These are phyloP conservation scores for Sylvilagus floridanus DNA, from an alignment of 2,797 vertebrate species.

Conservation along the genomic window DNA sequence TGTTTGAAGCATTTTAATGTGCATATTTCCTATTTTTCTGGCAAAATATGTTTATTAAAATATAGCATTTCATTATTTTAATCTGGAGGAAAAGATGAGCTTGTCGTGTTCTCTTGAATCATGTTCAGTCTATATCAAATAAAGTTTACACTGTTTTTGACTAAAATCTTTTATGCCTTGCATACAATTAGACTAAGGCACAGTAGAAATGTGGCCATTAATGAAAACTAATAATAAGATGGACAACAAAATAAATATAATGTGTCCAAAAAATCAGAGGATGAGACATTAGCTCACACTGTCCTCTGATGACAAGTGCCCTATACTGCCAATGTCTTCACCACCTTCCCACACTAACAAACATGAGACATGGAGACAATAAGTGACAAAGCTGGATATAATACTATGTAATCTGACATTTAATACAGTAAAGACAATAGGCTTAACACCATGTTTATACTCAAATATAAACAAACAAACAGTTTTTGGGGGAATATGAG, in stretches of 20 bases:
- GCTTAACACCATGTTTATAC: neutral
- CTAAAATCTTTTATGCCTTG: neutral
- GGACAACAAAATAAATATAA: neutral
- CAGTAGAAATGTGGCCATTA: neutral
- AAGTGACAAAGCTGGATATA: neutral
- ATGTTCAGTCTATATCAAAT: neutral
- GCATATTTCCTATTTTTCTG: slow-evolving; percentile 1
- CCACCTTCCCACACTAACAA: neutral
- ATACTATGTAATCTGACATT: neutral
- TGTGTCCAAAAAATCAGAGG: neutral
- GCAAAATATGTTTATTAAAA: slow-evolving; percentile 57
- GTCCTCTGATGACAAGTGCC: neutral
- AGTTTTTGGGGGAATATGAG: neutral
- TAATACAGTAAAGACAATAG: neutral
- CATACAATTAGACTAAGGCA: neutral
- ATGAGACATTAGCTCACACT: neutral
- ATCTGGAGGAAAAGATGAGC: slow-evolving; percentile 11
- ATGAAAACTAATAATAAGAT: neutral
- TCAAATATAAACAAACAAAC: neutral
- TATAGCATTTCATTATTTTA: slow-evolving; percentile 39
- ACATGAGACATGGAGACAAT: neutral
- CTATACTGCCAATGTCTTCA: neutral
- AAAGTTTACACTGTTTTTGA: neutral
- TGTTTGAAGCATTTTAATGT: slow-evolving; percentile 46
- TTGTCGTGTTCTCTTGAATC: slow-evolving; percentile 52